Percentiles rank a stretch among this genome's conserved stretches.
Evolutionary conservation across 2,888 invertebrate species (phyloP).

Genomic region (Mythimna lalbum): DNA sequence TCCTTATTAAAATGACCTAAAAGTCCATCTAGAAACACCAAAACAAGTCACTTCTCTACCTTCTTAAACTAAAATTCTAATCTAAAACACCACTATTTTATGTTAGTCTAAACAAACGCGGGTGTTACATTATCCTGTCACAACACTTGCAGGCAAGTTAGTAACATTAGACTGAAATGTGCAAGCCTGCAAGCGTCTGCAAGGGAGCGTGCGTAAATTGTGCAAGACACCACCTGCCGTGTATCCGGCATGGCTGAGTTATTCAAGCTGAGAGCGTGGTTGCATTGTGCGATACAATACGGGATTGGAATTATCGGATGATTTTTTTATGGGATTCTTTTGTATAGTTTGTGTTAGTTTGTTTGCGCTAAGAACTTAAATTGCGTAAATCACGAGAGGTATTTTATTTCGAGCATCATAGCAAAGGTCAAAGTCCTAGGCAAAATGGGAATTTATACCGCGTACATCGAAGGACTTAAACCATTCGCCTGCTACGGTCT

Average conservation of each 20-base stretch:
- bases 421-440: too few species aligned
- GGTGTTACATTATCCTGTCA: constrained; percentile 47
- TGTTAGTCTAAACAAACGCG: constrained; percentile 19
- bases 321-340: not conserved
- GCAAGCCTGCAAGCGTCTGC: constrained; percentile 46
- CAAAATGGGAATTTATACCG: too few species aligned
- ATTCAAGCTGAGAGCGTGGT: constrained; percentile 28
- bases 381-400: too few species aligned
- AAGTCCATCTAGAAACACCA: not conserved
- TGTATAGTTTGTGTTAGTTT: not conserved
- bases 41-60: not conserved
- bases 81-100: constrained; percentile 13
- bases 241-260: constrained; percentile 63
- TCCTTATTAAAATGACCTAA: too few species aligned
- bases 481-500: too few species aligned
- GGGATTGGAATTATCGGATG: not conserved
- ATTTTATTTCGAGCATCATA: too few species aligned
- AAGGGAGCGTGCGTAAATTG: constrained; percentile 63
- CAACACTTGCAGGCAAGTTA: constrained; percentile 37
- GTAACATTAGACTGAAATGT: constrained; percentile 61
- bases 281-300: constrained; percentile 26
- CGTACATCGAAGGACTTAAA: too few species aligned
- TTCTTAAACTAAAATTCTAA: constrained; percentile 1
- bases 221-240: constrained; percentile 61
- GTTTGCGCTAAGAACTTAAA: too few species aligned